Percentiles rank a stretch among this genome's conserved stretches.
phyloP scores from a whole-genome alignment of 37 sponge, comb jelly and placozoan species.

The Hexactinellida sp. region DNA sequence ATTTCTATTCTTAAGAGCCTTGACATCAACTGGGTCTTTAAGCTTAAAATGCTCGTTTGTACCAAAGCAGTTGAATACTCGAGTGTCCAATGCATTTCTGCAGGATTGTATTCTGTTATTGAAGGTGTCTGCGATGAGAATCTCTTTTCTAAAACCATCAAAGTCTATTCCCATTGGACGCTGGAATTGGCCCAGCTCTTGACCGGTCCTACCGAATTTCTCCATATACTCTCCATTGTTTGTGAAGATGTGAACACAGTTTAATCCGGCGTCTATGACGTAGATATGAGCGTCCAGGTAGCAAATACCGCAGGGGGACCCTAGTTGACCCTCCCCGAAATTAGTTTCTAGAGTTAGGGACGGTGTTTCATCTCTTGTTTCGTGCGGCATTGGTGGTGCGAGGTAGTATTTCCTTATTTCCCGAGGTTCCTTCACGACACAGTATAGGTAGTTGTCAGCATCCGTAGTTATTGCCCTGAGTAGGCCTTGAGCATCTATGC shows the following conservation, averaged over 20 bases:
- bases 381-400: neutral
- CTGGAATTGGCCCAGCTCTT: neutral
- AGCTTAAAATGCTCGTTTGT: neutral
- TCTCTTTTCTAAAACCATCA: neutral
- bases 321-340: neutral
- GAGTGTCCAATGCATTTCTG: neutral
- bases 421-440: neutral
- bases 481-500: neutral
- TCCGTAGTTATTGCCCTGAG: neutral
- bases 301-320: neutral
- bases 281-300: neutral
- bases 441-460: neutral
- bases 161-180: neutral
- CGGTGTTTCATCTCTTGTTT: neutral
- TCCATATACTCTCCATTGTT: neutral
- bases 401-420: neutral
- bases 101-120: neutral
- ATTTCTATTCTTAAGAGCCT: neutral
- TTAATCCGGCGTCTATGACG: neutral
- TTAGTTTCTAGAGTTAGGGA: neutral
- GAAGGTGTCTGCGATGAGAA: neutral
- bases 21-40: slow-evolving; percentile 1
- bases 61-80: neutral
- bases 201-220: neutral
- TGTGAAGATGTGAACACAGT: neutral